Base-by-base conservation (phyloP, 2,113 vertebrate species). In the Gadus macrocephalus region DNA sequence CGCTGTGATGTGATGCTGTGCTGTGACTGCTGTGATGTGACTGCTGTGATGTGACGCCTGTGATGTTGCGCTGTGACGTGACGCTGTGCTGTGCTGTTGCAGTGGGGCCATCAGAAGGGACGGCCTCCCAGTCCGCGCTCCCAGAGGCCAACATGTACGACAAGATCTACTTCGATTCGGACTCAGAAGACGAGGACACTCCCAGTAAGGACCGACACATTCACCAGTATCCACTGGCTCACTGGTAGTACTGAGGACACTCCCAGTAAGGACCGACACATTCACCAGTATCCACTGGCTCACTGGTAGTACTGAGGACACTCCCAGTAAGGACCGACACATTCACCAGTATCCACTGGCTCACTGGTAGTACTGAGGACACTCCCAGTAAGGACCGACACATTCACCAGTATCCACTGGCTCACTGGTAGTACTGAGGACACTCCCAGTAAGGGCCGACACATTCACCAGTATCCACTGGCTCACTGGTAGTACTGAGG, bases 111-210 rank as follows among this genome's bases (percentile, higher is more conserved):
- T 35, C 31, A 35, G 31, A 35, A 35, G 55, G 55, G 63, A 38
- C 9, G 4, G 35, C 11, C 9, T 11, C 19, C 60, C 70, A 71
- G 66, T 78, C 76, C 27, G 65, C 64, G 15, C 66, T 20, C 31
- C 70, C 69, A 1, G 66, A 68, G 4, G 35, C 83, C 53, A 75
- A 82, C 67, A 90, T 92, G 82, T 99, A 99, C 16, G 94, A 98
- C 72, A 88, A 92, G 11, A 70, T 98, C 70, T 99, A 99, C 88
- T 98, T 98, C 76, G 96, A 99, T 88, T 95, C 95, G 3, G 97
- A 99, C 66, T 95, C 93, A 20, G 97, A 97, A 77, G 93, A 94
- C 49, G 94, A 93, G 66, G 74, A 78, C 20, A 68, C 53, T 17
- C 74, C 85, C 7, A 70, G 91, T 92, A 72, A 83, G 79, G 28